These are phyloP conservation scores for Typhlichthys eigenmanni DNA, from an alignment of 2,797 vertebrate species.

Conservation along the genomic window DNA sequence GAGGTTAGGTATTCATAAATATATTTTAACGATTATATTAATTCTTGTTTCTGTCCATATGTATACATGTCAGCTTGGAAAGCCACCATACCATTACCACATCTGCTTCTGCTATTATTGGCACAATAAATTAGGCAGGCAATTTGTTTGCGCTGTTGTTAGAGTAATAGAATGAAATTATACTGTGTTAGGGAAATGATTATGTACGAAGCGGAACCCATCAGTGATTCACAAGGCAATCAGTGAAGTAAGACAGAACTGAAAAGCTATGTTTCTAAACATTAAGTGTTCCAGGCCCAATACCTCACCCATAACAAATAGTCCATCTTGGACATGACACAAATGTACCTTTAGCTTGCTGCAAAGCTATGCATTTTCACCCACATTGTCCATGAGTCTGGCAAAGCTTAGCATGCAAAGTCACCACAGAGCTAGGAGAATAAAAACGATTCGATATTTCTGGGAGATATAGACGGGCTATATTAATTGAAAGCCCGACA, in stretches of 20 bases:
- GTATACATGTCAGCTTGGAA: constrained; percentile 68
- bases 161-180: constrained; percentile 77
- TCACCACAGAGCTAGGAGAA: constrained; percentile 17
- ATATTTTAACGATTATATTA: constrained; percentile 63
- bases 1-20: constrained; percentile 60
- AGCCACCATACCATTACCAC: constrained; percentile 62
- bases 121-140: constrained; percentile 75
- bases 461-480: constrained; percentile 33
- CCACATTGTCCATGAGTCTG: constrained; percentile 10
- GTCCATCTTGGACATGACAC: constrained; percentile 29
- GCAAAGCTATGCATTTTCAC: constrained; percentile 17
- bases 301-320: constrained; percentile 55
- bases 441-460: constrained; percentile 46
- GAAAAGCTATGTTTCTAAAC: constrained; percentile 60
- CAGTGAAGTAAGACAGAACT: constrained; percentile 68
- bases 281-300: constrained; percentile 55
- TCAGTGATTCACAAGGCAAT: constrained; percentile 74
- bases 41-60: constrained; percentile 63
- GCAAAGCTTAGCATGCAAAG: constrained; percentile 19
- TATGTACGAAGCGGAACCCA: constrained; percentile 73
- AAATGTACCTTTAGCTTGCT: constrained; percentile 22
- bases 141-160: constrained; percentile 79
- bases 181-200: constrained; percentile 74
- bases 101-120: constrained; percentile 78
- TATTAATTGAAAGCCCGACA: constrained; percentile 55